Evolutionary conservation across 2,797 vertebrate species (phyloP).

Genomic region (Myiothlypis chrysogaster): DNA sequence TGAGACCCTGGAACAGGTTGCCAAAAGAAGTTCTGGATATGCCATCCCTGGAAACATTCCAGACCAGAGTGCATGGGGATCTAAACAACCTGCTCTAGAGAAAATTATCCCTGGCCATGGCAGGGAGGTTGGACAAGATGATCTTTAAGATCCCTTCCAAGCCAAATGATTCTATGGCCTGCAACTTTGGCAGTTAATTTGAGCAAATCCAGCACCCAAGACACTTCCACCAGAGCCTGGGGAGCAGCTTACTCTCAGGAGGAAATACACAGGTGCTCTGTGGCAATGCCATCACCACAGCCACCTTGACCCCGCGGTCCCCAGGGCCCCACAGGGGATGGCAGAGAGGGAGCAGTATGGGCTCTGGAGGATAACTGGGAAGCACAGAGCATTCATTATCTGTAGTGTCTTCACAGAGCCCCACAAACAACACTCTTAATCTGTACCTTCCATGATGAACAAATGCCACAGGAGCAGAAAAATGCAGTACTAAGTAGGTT

Average conservation of each 20-base stretch:
- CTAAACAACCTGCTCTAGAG: neutral
- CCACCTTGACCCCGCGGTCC: accelerated
- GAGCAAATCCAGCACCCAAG: neutral
- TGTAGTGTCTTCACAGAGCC: neutral
- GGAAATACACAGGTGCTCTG: accelerated
- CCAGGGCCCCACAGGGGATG: accelerated
- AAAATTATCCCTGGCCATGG: neutral
- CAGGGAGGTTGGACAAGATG: too few species aligned
- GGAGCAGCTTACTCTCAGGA: neutral
- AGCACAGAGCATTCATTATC: accelerated
- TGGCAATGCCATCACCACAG: neutral
- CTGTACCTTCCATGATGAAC: neutral
- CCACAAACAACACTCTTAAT: neutral
- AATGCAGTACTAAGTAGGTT: neutral
- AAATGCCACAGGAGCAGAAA: neutral
- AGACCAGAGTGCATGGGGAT: neutral
- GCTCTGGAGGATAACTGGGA: neutral
- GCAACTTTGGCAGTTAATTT: neutral
- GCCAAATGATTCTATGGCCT: accelerated
- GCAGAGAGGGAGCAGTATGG: accelerated
- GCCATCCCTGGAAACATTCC: neutral
- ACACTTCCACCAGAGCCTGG: neutral
- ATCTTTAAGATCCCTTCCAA: neutral
- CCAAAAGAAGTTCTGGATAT: neutral
- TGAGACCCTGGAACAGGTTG: neutral